Percentiles rank a stretch among this genome's conserved stretches.
These are phyloP conservation scores for Marisa cornuarietis DNA, from an alignment of 1,140 invertebrate species.

Conservation along the genomic window DNA sequence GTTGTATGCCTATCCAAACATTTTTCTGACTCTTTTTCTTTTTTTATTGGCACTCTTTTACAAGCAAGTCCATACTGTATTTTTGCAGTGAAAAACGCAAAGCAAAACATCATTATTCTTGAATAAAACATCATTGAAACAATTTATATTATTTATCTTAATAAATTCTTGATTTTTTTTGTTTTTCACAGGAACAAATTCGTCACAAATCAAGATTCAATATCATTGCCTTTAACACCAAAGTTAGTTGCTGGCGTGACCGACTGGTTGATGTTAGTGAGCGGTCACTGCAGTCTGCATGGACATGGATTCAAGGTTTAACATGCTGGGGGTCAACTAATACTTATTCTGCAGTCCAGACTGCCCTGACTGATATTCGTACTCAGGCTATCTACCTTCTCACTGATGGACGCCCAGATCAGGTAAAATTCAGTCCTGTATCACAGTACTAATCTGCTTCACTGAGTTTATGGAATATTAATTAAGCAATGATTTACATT, in stretches of 20 bases:
- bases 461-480: too few relatives aligned
- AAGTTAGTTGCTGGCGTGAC: slow-evolving; percentile 60
- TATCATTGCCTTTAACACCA: slow-evolving; percentile 61
- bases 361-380: slow-evolving; percentile 59
- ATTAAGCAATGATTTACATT: too few relatives aligned
- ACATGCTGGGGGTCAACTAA: slow-evolving; percentile 65
- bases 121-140: too few relatives aligned
- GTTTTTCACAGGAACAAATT: slow-evolving; percentile 61
- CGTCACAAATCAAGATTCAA: slow-evolving; percentile 65
- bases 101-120: too few relatives aligned
- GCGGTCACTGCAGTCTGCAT: slow-evolving; percentile 55
- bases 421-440: slow-evolving; percentile 40
- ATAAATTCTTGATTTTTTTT: not conserved
- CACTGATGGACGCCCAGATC: slow-evolving; percentile 66
- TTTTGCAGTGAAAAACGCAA: not conserved
- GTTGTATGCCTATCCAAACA: not conserved
- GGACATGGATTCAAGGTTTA: slow-evolving; percentile 64
- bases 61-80: not conserved
- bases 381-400: slow-evolving; percentile 66
- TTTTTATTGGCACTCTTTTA: not conserved
- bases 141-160: too few relatives aligned
- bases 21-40: not conserved
- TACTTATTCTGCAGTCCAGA: slow-evolving; percentile 60
- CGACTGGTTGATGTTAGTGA: slow-evolving; percentile 62
- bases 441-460: not conserved